phyloP scores from a whole-genome alignment of 2,797 vertebrate species.

The Pogonophryne albipinna region DNA sequence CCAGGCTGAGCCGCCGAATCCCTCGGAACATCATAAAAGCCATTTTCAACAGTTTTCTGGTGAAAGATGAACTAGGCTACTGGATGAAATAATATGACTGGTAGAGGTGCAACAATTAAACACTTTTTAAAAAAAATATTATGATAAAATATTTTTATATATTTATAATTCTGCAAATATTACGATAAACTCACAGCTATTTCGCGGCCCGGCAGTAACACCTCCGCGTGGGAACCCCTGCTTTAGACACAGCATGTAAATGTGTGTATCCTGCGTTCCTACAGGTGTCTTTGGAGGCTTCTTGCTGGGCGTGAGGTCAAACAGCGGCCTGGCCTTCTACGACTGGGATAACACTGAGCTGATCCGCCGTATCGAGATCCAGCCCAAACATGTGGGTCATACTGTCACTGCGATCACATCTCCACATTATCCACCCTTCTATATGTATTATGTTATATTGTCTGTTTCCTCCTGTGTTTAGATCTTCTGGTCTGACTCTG shows the following conservation, averaged over 20 bases:
- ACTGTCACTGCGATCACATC: rapidly evolving
- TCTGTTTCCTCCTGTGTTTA: conserved; percentile 53
- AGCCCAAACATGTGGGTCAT: conserved; percentile 90
- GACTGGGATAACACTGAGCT: conserved; percentile 94
- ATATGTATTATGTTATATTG: not conserved
- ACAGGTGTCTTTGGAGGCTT: conserved; percentile 95
- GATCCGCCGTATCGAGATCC: conserved; percentile 95
- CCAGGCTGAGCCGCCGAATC: too few relatives aligned
- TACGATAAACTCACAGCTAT: too few relatives aligned
- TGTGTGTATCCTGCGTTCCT: not conserved
- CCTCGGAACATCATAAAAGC: too few relatives aligned
- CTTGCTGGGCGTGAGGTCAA: conserved; percentile 91
- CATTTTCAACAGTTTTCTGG: too few relatives aligned
- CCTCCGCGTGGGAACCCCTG: too few relatives aligned
- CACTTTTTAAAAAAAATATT: too few relatives aligned
- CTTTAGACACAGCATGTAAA: not conserved
- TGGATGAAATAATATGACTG: too few relatives aligned
- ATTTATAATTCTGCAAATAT: too few relatives aligned
- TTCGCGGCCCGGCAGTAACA: too few relatives aligned
- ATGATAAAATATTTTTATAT: too few relatives aligned
- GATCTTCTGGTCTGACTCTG: conserved; percentile 98
- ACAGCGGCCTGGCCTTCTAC: conserved; percentile 93
- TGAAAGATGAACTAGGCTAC: too few relatives aligned
- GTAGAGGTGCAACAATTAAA: too few relatives aligned
- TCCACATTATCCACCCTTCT: not conserved